Base-by-base conservation (phyloP, 2,113 vertebrate species). In the Lycocorax pyrrhopterus region DNA sequence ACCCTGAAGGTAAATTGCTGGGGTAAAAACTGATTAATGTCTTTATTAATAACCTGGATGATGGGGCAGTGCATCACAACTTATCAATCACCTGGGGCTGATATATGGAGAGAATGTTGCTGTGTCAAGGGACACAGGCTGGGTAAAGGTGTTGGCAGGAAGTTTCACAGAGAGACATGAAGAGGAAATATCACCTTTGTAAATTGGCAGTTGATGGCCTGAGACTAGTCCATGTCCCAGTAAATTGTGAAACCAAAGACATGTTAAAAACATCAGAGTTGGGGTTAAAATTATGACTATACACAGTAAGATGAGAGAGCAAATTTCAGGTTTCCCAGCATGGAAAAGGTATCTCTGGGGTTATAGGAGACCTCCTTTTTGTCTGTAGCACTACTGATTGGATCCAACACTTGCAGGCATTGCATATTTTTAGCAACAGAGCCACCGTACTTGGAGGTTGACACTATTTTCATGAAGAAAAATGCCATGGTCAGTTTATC, bases 131-230 rank as follows among this genome's bases (percentile, higher is more conserved):
- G 39, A 53, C n/a, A 21, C 2, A 23, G 14, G 12, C 5, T 56
- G 75, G 51, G 37, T 62, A 71, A 87, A 69, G 43, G 22, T 41
- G 12, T 30, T 67, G 47, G 39, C 22, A 44, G 30, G 39, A 77
- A 12, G 15, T 27, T 47, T 51, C 46, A 47, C 8, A 53, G 6
- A 58, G 10, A 15, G 6, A 30, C 2, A 25, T 3, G 3, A 73
- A 60, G 23, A 68, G 16, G 13, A 77, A 80, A 60, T 39, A 27
- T 19, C 59, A 29, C 44, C 17, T 78, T 74, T 84, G 20, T 25
- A 58, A 63, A 66, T 0, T 46, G 37, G 13, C 21, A 72, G 29
- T 13, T 0, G 0, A 35, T 55, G 25, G 9, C 29, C 16, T 43
- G 52, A 75, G 43, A 62, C 14, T 4, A 22, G 15, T 44, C n/a